phyloP scores from a whole-genome alignment of 1,140 invertebrate species.

The Pseudomyrmex sp. region DNA sequence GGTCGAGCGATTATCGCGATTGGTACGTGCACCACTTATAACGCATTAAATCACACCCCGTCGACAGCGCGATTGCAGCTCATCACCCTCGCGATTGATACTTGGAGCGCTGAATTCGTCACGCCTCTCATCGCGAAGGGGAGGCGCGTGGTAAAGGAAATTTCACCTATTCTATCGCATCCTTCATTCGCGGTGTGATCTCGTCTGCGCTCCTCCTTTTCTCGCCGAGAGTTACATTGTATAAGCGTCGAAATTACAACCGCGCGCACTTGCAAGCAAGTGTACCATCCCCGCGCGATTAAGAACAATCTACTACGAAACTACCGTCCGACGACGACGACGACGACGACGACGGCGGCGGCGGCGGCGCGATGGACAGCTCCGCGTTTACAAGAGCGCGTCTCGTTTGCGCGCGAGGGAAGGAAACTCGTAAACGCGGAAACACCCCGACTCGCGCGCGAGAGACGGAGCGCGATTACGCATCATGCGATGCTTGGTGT shows the following conservation, averaged over 20 bases:
- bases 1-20: conserved; percentile 32
- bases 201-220: background rate
- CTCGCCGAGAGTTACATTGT: conserved; percentile 5
- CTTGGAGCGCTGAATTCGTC: conserved; percentile 33
- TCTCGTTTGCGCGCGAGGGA: conserved; percentile 33
- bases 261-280: too few relatives aligned
- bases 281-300: too few relatives aligned
- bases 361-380: background rate
- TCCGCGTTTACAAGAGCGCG: conserved; percentile 5
- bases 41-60: conserved; percentile 37
- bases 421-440: conserved; percentile 32
- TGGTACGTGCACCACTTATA: conserved; percentile 22
- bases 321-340: conserved; percentile 2
- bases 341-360: background rate
- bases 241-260: background rate
- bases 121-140: conserved; percentile 22
- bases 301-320: too few relatives aligned
- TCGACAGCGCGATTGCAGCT: conserved; percentile 32
- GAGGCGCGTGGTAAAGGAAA: background rate
- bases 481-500: conserved; percentile 23
- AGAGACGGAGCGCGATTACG: conserved; percentile 30
- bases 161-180: conserved; percentile 38
- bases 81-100: conserved; percentile 49
- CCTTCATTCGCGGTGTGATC: background rate
- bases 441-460: conserved; percentile 7